Evolutionary conservation across 2,888 invertebrate species (phyloP).

Genomic region (Prosapia bicincta): DNA sequence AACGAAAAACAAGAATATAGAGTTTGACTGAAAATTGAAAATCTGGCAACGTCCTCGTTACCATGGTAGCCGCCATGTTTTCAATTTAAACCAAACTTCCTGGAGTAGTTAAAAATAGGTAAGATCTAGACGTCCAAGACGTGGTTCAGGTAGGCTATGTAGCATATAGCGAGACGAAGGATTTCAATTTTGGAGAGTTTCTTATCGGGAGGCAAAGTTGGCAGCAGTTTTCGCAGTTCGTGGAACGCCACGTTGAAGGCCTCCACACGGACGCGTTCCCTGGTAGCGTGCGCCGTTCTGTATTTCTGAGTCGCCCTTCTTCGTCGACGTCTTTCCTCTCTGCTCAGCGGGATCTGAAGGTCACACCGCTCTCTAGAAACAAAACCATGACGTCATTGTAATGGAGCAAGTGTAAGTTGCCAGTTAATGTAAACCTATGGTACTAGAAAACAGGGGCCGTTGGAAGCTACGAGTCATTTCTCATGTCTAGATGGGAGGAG

Average conservation of each 20-base stretch:
- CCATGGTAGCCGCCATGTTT: no score
- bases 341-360: conserved; percentile 52
- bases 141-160: conserved; percentile 95
- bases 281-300: conserved; percentile 92
- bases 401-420: no score
- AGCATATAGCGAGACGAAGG: conserved; percentile 92
- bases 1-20: no score
- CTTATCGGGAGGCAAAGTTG: conserved; percentile 94
- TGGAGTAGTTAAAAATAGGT: no score
- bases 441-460: no score
- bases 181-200: conserved; percentile 98
- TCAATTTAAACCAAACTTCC: no score
- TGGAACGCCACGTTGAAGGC: conserved; percentile 97
- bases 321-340: conserved; percentile 80
- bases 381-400: background rate
- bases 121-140: conserved; percentile 73
- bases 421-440: no score
- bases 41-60: no score
- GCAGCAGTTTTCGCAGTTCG: conserved; percentile 83
- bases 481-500: no score
- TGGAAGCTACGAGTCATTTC: no score
- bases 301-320: conserved; percentile 96
- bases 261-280: conserved; percentile 94
- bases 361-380: conserved; percentile 45
- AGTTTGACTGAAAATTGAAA: no score